phyloP scores from a whole-genome alignment of 2,113 vertebrate genomes.

The Cairina moschata region DNA sequence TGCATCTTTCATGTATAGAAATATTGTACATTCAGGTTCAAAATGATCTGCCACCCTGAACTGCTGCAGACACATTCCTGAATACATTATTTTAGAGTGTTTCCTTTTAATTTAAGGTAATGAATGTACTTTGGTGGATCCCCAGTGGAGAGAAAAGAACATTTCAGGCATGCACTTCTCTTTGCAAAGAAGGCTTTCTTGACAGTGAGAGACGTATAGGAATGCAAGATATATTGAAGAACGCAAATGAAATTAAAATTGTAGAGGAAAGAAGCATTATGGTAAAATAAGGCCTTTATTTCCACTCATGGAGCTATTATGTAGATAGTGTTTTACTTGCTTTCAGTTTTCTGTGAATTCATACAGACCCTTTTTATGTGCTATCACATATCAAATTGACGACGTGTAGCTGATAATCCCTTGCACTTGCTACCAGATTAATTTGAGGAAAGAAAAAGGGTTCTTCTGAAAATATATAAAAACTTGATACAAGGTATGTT shows the following conservation, averaged over 20 bases:
- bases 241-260: slow-evolving; percentile 15
- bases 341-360: neutral
- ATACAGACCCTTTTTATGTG: neutral
- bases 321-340: neutral
- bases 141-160: neutral
- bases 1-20: neutral
- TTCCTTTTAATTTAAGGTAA: slow-evolving; percentile 30
- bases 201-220: neutral
- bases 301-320: neutral
- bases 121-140: slow-evolving; percentile 10
- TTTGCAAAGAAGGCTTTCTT: neutral
- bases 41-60: neutral
- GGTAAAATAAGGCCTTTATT: neutral
- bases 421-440: neutral
- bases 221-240: neutral
- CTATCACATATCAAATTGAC: neutral
- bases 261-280: slow-evolving; percentile 7
- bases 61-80: neutral
- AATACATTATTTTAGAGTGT: neutral
- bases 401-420: neutral
- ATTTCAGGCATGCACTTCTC: neutral
- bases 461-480: neutral
- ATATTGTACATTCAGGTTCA: neutral
- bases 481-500: neutral
- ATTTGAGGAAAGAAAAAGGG: neutral